Percentiles rank a stretch among this genome's conserved stretches.
These are phyloP conservation scores for Cloeon dipterum DNA, from an alignment of 2,888 invertebrate genomes.

Conservation along the genomic window DNA sequence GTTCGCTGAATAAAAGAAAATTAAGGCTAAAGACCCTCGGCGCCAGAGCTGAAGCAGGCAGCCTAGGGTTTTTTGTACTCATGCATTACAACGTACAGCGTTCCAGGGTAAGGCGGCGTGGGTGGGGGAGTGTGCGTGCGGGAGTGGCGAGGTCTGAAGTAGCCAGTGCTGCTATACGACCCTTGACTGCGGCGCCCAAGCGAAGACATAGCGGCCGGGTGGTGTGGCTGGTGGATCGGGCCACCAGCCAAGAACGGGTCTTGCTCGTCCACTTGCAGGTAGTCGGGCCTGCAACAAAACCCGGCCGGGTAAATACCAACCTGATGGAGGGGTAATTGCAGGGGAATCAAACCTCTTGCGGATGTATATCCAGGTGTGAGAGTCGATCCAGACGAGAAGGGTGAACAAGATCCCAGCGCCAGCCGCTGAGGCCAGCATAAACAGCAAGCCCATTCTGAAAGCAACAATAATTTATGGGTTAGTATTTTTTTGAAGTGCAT, in stretches of 20 bases:
- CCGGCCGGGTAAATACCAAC: too few relatives aligned
- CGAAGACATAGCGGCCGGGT: conserved; percentile 3
- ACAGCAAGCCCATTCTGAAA: conserved; percentile 39
- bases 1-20: too few relatives aligned
- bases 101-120: conserved; percentile 12
- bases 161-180: conserved; percentile 31
- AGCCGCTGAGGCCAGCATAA: conserved; percentile 69
- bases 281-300: conserved; percentile 38
- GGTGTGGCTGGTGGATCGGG: conserved; percentile 6
- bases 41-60: too few relatives aligned
- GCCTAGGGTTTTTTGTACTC: too few relatives aligned
- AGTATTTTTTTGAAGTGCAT: background rate
- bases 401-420: conserved; percentile 77
- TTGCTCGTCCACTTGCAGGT: conserved; percentile 64
- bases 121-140: conserved; percentile 12
- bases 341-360: conserved; percentile 52
- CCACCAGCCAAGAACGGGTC: conserved; percentile 44
- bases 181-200: conserved; percentile 31
- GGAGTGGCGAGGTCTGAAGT: conserved; percentile 8
- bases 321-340: too few relatives aligned
- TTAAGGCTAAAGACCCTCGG: too few relatives aligned
- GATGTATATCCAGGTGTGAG: conserved; percentile 92
- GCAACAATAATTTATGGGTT: background rate
- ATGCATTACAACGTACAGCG: conserved; percentile 11
- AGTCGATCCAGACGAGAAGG: conserved; percentile 80